Base-by-base conservation (phyloP, 2,888 invertebrate genomes). In the Apamea sordens region DNA sequence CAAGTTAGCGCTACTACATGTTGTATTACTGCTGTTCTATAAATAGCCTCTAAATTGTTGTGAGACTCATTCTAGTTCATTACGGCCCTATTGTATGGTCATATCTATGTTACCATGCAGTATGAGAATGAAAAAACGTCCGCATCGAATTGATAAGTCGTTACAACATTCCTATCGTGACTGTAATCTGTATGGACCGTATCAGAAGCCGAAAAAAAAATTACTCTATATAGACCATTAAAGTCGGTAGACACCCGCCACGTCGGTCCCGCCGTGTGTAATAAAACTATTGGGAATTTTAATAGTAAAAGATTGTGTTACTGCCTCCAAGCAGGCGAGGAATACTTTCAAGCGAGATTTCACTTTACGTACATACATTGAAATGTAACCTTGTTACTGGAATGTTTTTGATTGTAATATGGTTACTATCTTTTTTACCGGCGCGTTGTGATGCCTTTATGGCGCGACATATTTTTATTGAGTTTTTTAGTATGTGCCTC, bases 201-300 rank as follows among this genome's bases (percentile, higher is more conserved):
- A 92, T 93, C 93, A 92, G 94, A 93, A 95, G 94, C 94, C 93
- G 91, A 93, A 94, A 94, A 94, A 94, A 91, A 94, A 94, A 94
- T 94, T 94, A 92, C 92, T 92, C 90, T 91, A 92, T 91, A 90
- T 90, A 89, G 85, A 88, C 86, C 84, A 85, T 89, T 88, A 90
- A 89, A 87, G 89, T 89, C 78, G 83, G 87, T 84, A 90, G 88
- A 90, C 86, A 86, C 90, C 89, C 88, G 85, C 89, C 86, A 82
- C 80, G 84, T 79, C 68, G 71, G 73, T 80, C 78, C 79, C 86
- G 84, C 83, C 86, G 89, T 82, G 80, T 85, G 90, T 88, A 89
- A 86, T 89, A 88, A 89, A 88, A 89, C 88, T 89, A 91, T 91
- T 91, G 85, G 87, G 87, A 91, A 91, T 92, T 90, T 90, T 88